These are phyloP conservation scores for Protodeltote pygarga DNA, from an alignment of 2,888 invertebrate species.

Conservation along the genomic window DNA sequence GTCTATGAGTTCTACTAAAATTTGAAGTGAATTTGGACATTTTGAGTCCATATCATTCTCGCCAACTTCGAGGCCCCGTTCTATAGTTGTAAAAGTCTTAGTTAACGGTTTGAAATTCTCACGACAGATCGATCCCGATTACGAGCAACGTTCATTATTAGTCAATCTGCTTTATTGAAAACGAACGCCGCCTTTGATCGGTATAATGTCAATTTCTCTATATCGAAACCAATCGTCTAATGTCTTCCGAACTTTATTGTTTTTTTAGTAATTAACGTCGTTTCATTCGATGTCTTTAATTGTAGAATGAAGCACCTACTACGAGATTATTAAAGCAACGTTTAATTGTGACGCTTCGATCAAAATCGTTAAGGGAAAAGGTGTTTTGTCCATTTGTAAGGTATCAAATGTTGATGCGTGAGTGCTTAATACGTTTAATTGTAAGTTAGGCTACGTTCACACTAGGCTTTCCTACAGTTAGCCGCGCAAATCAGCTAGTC, in stretches of 20 bases:
- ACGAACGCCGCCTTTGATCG: conserved; percentile 79
- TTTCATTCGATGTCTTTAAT: conserved; percentile 61
- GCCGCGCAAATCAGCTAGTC: no score
- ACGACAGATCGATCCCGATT: conserved; percentile 81
- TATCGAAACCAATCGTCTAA: conserved; percentile 59
- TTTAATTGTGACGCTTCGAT: conserved; percentile 51
- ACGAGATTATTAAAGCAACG: conserved; percentile 37
- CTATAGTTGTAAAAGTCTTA: conserved; percentile 78
- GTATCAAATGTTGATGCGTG: conserved; percentile 3
- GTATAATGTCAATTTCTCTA: conserved; percentile 76
- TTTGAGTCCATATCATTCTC: no score
- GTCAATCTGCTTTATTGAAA: conserved; percentile 84
- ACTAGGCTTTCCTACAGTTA: no score
- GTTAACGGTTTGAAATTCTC: conserved; percentile 79
- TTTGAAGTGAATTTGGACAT: no score
- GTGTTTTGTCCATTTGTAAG: conserved; percentile 24
- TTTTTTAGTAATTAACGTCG: conserved; percentile 65
- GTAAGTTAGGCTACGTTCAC: no score
- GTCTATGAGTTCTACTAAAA: no score
- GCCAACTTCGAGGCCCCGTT: conserved; percentile 57
- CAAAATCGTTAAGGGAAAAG: conserved; percentile 20
- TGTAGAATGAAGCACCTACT: conserved; percentile 46
- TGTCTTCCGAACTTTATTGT: conserved; percentile 61
- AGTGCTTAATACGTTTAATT: no score
- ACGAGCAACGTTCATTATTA: conserved; percentile 80